phyloP scores from a whole-genome alignment of 2,888 invertebrate genomes.

The Belgica antarctica region DNA sequence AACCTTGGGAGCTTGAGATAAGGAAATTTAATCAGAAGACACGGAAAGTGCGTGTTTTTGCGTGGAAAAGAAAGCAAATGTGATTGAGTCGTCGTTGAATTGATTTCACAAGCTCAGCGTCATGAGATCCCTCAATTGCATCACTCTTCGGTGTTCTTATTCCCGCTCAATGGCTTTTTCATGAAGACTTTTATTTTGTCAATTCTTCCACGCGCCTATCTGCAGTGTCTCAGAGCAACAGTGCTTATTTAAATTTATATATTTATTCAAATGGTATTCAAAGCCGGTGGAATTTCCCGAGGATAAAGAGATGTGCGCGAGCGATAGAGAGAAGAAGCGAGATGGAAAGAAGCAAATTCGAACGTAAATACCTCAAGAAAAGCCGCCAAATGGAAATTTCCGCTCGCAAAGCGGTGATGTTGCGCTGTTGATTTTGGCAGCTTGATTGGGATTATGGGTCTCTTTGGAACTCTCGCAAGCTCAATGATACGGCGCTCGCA shows the following conservation, averaged over 20 bases:
- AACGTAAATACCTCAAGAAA: not conserved
- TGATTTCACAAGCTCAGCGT: not conserved
- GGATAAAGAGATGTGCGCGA: not conserved
- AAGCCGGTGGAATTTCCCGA: conserved; percentile 3
- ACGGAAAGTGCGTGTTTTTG: too few relatives aligned
- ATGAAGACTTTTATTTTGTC: not conserved
- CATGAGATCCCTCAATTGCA: conserved; percentile 1
- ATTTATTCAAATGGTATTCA: conserved; percentile 41
- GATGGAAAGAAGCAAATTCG: too few relatives aligned
- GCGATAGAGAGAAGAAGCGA: too few relatives aligned
- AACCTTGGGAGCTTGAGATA: conserved; percentile 18
- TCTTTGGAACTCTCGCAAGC: not conserved
- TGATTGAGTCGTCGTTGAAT: conserved; percentile 30
- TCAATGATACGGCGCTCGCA: not conserved
- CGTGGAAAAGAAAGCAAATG: not conserved
- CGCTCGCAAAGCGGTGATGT: not conserved
- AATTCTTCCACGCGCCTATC: not conserved
- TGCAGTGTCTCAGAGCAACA: not conserved
- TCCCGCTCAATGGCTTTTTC: not conserved
- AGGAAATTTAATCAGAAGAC: not conserved
- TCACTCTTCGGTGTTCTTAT: conserved; percentile 35
- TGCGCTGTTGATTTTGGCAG: not conserved
- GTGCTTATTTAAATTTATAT: conserved; percentile 40
- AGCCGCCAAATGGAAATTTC: not conserved
- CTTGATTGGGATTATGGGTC: not conserved